phyloP scores from a whole-genome alignment of 2,888 invertebrate genomes.

The Meta bourneti region DNA sequence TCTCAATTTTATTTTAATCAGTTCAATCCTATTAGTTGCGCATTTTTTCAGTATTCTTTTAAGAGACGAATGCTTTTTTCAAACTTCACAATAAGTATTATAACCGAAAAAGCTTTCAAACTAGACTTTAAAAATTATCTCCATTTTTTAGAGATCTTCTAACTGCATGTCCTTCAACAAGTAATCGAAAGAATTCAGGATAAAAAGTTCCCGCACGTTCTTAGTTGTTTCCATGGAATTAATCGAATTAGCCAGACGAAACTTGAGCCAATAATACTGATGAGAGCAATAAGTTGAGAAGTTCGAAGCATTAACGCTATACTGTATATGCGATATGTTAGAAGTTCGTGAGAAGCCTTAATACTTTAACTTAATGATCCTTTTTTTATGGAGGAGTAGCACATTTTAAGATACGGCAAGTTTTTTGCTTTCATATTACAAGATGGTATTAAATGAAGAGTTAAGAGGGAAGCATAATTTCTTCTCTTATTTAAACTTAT shows the following conservation, averaged over 20 bases:
- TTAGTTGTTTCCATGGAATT: not conserved
- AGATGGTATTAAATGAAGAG: not conserved
- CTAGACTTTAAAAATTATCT: not conserved
- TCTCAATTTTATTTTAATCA: no score
- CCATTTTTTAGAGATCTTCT: not conserved
- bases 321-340: not conserved
- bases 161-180: not conserved
- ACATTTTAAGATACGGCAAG: not conserved
- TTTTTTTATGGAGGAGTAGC: not conserved
- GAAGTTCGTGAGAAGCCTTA: not conserved
- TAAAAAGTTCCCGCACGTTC: not conserved
- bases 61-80: no score
- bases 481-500: not conserved
- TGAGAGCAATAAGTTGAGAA: not conserved
- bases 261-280: not conserved
- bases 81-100: no score
- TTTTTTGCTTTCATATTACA: not conserved
- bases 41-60: no score
- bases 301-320: not conserved
- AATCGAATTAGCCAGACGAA: not conserved
- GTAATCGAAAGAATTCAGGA: not conserved
- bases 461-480: not conserved
- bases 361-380: not conserved
- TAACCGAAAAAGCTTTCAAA: no score
- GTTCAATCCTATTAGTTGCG: no score